Conservation (phyloP, 2,888 invertebrate species). For the Drosophila borborema region DNA sequence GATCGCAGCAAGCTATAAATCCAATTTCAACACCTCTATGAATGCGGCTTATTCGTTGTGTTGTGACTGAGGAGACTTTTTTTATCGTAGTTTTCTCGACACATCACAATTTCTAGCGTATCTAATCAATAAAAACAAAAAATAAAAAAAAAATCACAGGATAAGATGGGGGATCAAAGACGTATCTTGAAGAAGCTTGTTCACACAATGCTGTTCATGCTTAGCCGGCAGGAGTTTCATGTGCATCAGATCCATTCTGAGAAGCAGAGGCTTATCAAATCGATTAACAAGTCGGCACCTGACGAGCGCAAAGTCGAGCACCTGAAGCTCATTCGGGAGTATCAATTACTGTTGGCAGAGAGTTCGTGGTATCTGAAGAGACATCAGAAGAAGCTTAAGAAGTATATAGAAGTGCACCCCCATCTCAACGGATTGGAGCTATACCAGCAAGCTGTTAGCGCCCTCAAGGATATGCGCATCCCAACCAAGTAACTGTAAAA, state of each 20-base stretch:
- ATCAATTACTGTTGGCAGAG: slow-evolving; percentile 27
- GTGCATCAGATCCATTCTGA: slow-evolving; percentile 25
- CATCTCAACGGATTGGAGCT: slow-evolving; percentile 23
- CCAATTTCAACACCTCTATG: background rate
- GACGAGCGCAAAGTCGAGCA: slow-evolving; percentile 29
- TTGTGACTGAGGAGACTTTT: background rate
- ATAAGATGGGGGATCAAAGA: slow-evolving; percentile 38
- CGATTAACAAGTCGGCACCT: background rate
- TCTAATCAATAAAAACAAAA: background rate
- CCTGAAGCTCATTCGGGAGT: slow-evolving; percentile 26
- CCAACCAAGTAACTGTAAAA: slow-evolving; percentile 4
- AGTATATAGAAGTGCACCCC: slow-evolving; percentile 27
- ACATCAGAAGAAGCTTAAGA: slow-evolving; percentile 16
- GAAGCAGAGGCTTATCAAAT: slow-evolving; percentile 17
- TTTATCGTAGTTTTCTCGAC: background rate
- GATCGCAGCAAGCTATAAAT: slow-evolving; percentile 8
- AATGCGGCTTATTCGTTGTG: background rate
- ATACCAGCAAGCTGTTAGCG: slow-evolving; percentile 17
- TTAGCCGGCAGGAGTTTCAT: slow-evolving; percentile 26
- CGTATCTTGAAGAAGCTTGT: slow-evolving; percentile 31
- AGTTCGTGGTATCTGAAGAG: slow-evolving; percentile 10
- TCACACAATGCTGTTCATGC: slow-evolving; percentile 19
- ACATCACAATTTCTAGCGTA: background rate
- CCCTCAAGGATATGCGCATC: slow-evolving; percentile 10
- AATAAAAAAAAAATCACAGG: background rate